A percentile compares a stretch with the other conserved stretches of the same genome.
Conservation (phyloP, 2,113 vertebrate genomes). For the Burhinus bistriatus region DNA sequence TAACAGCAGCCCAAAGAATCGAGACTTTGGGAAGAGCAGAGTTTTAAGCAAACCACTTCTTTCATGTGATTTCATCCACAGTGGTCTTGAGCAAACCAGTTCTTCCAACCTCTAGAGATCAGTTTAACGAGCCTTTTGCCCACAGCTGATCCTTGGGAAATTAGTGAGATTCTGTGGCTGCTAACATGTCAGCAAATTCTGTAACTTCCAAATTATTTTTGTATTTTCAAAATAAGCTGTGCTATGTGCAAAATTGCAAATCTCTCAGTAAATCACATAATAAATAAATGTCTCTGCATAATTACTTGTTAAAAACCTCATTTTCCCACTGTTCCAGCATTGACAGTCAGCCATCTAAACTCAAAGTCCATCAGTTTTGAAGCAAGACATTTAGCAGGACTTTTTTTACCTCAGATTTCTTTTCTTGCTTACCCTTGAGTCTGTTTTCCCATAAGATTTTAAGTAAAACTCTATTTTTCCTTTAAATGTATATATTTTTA, state of each 20-base stretch:
- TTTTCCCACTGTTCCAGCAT: neutral
- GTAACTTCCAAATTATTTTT: neutral
- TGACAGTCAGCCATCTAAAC: neutral
- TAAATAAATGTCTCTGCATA: neutral
- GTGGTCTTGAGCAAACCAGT: neutral
- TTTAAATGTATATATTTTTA: neutral
- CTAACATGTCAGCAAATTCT: accelerated
- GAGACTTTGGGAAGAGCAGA: neutral
- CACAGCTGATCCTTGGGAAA: neutral
- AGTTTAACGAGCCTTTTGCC: neutral
- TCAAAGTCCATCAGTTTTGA: neutral
- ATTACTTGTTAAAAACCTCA: neutral
- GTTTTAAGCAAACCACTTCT: neutral
- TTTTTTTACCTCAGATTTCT: neutral
- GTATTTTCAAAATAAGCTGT: neutral
- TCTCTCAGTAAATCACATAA: neutral
- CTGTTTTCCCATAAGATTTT: neutral
- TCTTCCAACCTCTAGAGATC: neutral
- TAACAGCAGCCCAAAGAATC: accelerated
- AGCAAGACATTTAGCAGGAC: neutral
- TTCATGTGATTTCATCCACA: neutral
- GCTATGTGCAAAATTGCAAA: neutral
- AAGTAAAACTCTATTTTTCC: neutral
- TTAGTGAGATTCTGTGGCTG: neutral
- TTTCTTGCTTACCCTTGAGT: neutral